Base-by-base conservation (phyloP, 1,140 invertebrate species). In the Saxidomus purpurata region DNA sequence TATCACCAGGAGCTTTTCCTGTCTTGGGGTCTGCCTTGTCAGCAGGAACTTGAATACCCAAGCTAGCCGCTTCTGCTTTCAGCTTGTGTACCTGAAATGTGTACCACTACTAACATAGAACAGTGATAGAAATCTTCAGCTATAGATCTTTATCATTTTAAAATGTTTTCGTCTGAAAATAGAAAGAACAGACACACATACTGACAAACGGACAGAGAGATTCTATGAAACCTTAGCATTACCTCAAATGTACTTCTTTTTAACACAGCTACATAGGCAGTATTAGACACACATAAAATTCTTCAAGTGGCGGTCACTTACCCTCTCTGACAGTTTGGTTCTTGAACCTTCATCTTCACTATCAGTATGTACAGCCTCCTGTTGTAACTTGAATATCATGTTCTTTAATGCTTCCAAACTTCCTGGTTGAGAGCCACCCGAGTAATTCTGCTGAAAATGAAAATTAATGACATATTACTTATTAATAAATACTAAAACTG, bases 381-480 rank as follows among this genome's bases (percentile, higher is more conserved):
- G 89, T 63, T 95, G 94, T 59, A 95, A 90, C 90, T 93, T 94
- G 90, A 94, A 95, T 38, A 95, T 89, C 94, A 95, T 95, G 81
- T 95, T 94, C 71, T 95, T 95, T 43, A 95, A 84, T 25, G 94
- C 92, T 81, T 95, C 94, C 82, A 95, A 89, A 83, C 93, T 93
- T 28, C 94, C 94, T 6, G 94, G 94, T 84, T 95, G 94, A 34
- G 91, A 90, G 4, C 93, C 90, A 4, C 94, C 94, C 15, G 92
- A 94, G 81, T 34, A 92, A 93, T 74, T 91, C 90, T 47, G 90
- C 89, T 90, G 69, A 47, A 61, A 89, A 67, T 6, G n/a, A n/a
- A n/a, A n/a, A n/a, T n/a, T n/a, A n/a, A n/a, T n/a, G n/a, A n/a
- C n/a, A n/a, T n/a, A n/a, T n/a, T n/a, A n/a, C n/a, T n/a, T n/a